Evolutionary conservation across 2,797 vertebrate genomes (phyloP).

Genomic region (Neostethus bicornis): DNA sequence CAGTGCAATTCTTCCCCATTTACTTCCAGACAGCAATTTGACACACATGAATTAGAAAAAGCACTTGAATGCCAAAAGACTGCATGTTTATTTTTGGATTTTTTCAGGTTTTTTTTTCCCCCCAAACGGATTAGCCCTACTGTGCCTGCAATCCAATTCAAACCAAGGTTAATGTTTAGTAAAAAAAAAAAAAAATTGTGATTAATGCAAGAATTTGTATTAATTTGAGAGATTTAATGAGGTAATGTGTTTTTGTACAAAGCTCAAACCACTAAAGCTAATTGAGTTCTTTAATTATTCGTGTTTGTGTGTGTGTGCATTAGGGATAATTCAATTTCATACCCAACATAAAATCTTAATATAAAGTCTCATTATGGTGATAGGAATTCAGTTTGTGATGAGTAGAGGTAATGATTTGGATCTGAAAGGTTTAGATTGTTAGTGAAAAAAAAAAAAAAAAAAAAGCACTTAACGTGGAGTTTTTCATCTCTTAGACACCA

Average conservation of each 20-base stretch:
- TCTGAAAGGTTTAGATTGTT: constrained; percentile 8
- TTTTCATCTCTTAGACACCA: constrained; percentile 2
- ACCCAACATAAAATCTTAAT: constrained; percentile 18
- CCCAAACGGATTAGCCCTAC: constrained; percentile 26
- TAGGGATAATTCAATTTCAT: constrained; percentile 27
- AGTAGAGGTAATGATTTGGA: background rate
- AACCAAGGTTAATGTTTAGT: constrained; percentile 35
- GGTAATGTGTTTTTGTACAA: constrained; percentile 19
- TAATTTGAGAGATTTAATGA: constrained; percentile 39
- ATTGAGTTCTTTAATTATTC: constrained; percentile 31
- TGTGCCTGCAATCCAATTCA: constrained; percentile 25
- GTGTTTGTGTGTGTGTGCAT: background rate
- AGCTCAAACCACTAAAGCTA: constrained; percentile 28
- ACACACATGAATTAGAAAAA: constrained; percentile 68
- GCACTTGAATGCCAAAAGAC: constrained; percentile 47
- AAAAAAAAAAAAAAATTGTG: no score
- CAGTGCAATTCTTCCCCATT: constrained; percentile 58
- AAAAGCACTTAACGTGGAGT: background rate
- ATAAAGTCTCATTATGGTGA: background rate
- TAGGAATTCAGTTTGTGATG: constrained; percentile 16
- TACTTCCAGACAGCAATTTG: constrained; percentile 75
- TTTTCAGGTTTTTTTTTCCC: constrained; percentile 14
- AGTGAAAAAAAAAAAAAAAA: constrained; percentile 1
- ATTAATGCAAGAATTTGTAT: constrained; percentile 35
- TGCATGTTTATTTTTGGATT: constrained; percentile 1